A percentile compares a stretch with the other conserved stretches of the same genome.
These are phyloP conservation scores for Alcedo quadribrachys DNA, from an alignment of 2,797 vertebrate species.

Conservation along the genomic window DNA sequence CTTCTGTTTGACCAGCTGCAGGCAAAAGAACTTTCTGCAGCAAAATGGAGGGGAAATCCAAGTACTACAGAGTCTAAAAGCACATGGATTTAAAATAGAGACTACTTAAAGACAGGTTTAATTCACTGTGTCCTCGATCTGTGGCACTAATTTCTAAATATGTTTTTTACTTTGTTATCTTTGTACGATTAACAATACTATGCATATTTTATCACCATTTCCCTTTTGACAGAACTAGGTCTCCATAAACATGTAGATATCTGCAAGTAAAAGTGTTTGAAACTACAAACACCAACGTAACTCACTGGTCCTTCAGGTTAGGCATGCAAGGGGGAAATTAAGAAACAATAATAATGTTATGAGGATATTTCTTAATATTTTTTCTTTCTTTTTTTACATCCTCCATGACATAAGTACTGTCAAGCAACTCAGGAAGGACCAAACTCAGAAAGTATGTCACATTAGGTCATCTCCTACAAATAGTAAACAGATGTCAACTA, in stretches of 20 bases:
- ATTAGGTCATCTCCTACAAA: neutral
- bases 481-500: neutral
- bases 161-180: constrained; percentile 4
- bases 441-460: neutral
- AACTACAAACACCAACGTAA: neutral
- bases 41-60: neutral
- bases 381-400: neutral
- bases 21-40: neutral
- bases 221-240: constrained; percentile 58
- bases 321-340: neutral
- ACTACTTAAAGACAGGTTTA: neutral
- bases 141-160: neutral
- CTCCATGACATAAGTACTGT: neutral
- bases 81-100: neutral
- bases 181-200: constrained; percentile 43
- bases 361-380: no score
- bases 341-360: neutral
- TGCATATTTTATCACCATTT: constrained; percentile 50
- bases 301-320: neutral
- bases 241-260: constrained; percentile 14
- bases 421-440: neutral
- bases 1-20: neutral
- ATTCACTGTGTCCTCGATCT: neutral
- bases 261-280: neutral
- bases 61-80: neutral